These are phyloP conservation scores for Sinocyclocheilus grahami DNA, from an alignment of 2,113 vertebrate genomes.

Conservation along the genomic window DNA sequence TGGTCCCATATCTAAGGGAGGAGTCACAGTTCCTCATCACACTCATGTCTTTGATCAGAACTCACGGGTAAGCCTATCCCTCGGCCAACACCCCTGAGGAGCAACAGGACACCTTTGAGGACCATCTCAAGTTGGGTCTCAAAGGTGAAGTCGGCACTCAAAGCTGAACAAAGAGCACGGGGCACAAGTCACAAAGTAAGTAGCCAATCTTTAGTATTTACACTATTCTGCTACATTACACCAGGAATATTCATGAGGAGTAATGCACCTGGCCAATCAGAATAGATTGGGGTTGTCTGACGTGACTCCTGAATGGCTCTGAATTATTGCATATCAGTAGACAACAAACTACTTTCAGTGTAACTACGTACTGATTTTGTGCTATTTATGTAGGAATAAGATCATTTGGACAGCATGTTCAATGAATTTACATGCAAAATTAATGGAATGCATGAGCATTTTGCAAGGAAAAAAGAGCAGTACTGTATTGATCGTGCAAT, in stretches of 20 bases:
- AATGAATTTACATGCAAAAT: background rate
- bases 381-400: background rate
- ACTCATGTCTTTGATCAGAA: conserved; percentile 46
- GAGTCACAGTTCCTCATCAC: conserved; percentile 56
- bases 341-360: background rate
- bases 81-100: conserved; percentile 43
- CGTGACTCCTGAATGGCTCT: background rate
- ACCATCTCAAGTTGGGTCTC: conserved; percentile 60
- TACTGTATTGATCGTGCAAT: background rate
- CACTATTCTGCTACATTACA: background rate
- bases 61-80: conserved; percentile 68
- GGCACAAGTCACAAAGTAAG: conserved; percentile 54
- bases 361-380: background rate
- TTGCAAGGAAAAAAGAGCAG: background rate
- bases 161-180: conserved; percentile 52
- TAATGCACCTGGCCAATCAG: conserved; percentile 15
- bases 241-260: background rate
- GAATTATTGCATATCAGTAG: background rate
- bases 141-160: conserved; percentile 54
- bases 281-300: background rate
- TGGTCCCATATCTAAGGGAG: conserved; percentile 62
- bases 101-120: conserved; percentile 55
- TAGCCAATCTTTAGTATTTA: conserved; percentile 6
- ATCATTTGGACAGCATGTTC: background rate
- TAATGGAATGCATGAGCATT: too few species aligned